Evolutionary conservation across 2,113 vertebrate genomes (phyloP).

Genomic region (Paradisaea rubra): DNA sequence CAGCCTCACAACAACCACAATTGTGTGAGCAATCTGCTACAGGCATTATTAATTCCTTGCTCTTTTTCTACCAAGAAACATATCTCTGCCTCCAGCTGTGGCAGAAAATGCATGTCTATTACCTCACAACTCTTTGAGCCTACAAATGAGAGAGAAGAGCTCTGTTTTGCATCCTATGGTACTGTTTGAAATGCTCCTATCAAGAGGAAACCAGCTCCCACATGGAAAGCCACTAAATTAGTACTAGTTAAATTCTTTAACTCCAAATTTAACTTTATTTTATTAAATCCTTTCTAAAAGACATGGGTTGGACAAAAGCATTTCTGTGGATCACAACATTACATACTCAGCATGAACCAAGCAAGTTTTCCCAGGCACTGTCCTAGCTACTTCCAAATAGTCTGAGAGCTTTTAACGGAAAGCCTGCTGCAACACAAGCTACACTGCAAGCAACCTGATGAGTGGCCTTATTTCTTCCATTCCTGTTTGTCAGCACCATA

Average conservation of each 20-base stretch:
- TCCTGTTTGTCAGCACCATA: neutral
- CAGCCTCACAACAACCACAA: neutral
- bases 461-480: neutral
- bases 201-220: neutral
- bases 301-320: neutral
- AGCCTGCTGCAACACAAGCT: neutral
- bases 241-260: neutral
- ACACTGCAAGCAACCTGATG: neutral
- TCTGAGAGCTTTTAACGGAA: neutral
- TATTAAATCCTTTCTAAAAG: neutral
- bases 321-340: neutral
- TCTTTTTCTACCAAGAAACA: neutral
- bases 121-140: neutral
- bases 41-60: neutral
- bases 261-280: neutral
- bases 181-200: neutral
- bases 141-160: neutral
- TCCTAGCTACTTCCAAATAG: neutral
- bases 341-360: neutral
- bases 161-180: neutral
- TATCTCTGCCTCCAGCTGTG: neutral
- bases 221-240: neutral
- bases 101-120: neutral
- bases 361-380: neutral
- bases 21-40: neutral